Evolutionary conservation across 92 coral and sea anemone genomes (phyloP), one percentile per base, ranked within the genome.

Genomic region (Isaurus tuberculatus): DNA sequence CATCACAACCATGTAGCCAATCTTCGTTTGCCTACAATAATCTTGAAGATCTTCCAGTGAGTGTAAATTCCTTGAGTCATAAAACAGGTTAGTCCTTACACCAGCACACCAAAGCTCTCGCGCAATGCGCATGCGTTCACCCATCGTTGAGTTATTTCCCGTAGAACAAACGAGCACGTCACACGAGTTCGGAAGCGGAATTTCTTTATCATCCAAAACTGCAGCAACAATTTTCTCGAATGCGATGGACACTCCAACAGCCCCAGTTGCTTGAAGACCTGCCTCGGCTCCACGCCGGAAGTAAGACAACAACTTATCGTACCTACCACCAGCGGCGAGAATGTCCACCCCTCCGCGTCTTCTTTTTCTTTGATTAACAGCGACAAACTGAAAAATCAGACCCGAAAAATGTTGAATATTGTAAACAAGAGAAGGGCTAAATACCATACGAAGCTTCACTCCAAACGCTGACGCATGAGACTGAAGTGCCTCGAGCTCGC

Each of bases 251-350:
- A 92, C 99, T 0, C 99, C 99, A 7, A 97, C 99, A 13, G 94
- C 99, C 6, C 97, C 94, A 48, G 94, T 88, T 46, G 87, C 72
- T 33, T 87, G 88, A 28, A 72, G 83, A 25, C 85, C 28, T 30
- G 92, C 86, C 29, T 92, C 96, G 13, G 86, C 86, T 31, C 92
- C 98, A 2, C 89, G 94, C 61, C 88, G 83, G 82, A 97, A 97
- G 65, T 82, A 82, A 4, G 91, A 79, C 19, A 97, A 85, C 15
- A 97, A 89, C 79, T 97, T 94, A 64, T 97, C 99, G 67, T 97
- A 94, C 60, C 99, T 94, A 5, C 99, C 99, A 0, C 99, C 99
- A 25, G 97, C 97, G 11, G 99, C 99, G 0, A 97, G 88, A 43
- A 97, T 90, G 42, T 97, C 99, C 19, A 94, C 93, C 2, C 95